These are phyloP conservation scores for Tapirus indicus DNA, from an alignment of 2,797 vertebrate genomes.

Conservation along the genomic window DNA sequence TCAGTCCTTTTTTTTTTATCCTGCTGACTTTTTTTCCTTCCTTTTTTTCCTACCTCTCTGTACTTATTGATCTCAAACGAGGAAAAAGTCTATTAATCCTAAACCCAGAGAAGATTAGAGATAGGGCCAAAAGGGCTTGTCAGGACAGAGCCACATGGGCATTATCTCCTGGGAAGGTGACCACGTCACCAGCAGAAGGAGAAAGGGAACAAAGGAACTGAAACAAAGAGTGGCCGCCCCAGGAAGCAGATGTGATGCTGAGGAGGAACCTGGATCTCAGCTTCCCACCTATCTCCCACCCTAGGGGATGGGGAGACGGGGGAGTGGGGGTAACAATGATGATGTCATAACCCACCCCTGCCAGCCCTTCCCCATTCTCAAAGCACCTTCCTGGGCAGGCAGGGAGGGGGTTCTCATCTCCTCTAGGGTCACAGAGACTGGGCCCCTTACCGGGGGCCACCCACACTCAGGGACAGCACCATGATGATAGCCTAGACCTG, in stretches of 20 bases:
- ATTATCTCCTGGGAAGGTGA: conserved; percentile 74
- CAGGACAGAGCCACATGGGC: conserved; percentile 75
- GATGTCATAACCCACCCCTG: no score
- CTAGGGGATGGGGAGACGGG: neutral
- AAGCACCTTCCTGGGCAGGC: neutral
- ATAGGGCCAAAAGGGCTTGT: conserved; percentile 73
- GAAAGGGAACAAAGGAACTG: neutral
- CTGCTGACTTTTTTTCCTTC: conserved; percentile 68
- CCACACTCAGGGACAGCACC: neutral
- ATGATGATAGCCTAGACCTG: neutral
- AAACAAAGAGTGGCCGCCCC: neutral
- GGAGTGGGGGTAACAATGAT: no score
- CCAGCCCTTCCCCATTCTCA: neutral
- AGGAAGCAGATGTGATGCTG: neutral
- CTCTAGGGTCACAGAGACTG: neutral
- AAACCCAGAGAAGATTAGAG: conserved; percentile 85
- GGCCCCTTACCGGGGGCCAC: neutral
- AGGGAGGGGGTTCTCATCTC: neutral
- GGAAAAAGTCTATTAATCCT: conserved; percentile 81
- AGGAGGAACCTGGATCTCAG: neutral
- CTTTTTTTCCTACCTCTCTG: conserved; percentile 52
- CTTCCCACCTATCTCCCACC: neutral
- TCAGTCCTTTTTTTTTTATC: conserved; percentile 82
- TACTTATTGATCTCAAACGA: conserved; percentile 82
- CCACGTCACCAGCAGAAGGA: neutral